Evolutionary conservation across 2,797 vertebrate genomes (phyloP).

Genomic region (Argentina silus): DNA sequence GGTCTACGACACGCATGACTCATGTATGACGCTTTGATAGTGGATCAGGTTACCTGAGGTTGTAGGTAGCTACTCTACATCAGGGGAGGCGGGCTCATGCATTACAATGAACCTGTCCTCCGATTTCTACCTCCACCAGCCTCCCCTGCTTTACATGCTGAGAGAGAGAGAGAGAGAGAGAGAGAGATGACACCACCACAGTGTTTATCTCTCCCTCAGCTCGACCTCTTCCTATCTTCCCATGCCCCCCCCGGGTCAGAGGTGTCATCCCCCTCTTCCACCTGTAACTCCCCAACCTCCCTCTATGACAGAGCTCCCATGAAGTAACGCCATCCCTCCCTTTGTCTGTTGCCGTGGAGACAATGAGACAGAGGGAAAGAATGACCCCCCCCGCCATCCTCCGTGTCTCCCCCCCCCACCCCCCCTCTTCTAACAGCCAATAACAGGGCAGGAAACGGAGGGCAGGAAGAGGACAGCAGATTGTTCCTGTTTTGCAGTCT

Average conservation of each 20-base stretch:
- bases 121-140: too few relatives aligned
- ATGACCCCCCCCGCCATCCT: constrained; percentile 37
- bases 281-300: not conserved
- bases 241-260: not conserved
- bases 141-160: not conserved
- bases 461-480: constrained; percentile 84
- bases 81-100: too few relatives aligned
- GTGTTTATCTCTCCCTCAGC: not conserved
- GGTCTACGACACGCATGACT: too few relatives aligned
- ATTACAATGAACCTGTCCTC: too few relatives aligned
- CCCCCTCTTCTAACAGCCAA: constrained; percentile 58
- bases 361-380: constrained; percentile 21
- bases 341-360: constrained; percentile 15
- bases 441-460: constrained; percentile 62
- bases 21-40: too few relatives aligned
- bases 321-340: constrained; percentile 12
- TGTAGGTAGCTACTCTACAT: too few relatives aligned
- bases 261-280: not conserved
- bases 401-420: constrained; percentile 13
- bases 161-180: not conserved
- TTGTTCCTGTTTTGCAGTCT: constrained; percentile 93
- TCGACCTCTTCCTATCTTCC: not conserved
- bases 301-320: not conserved
- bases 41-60: too few relatives aligned
- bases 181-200: not conserved